Evolutionary conservation across 2,113 vertebrate genomes (phyloP).

Genomic region (Calypte anna): DNA sequence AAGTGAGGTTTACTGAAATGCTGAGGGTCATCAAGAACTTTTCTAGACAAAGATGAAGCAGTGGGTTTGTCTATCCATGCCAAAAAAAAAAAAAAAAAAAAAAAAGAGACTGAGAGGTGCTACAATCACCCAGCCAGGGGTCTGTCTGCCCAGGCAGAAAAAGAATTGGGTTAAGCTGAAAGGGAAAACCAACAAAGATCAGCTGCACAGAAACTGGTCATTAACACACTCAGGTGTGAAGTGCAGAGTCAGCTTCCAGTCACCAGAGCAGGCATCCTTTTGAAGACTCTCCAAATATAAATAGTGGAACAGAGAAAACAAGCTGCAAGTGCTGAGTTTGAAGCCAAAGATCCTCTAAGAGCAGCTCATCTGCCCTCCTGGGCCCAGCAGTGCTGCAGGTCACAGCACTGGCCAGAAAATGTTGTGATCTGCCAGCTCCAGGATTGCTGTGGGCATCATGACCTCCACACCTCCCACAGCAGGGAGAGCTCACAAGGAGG

Average conservation of each 20-base stretch:
- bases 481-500: neutral
- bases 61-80: neutral
- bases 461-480: neutral
- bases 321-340: neutral
- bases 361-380: neutral
- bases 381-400: neutral
- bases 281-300: neutral
- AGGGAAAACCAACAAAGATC: slow-evolving; percentile 1
- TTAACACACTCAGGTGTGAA: neutral
- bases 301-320: neutral
- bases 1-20: neutral
- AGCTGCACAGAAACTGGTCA: neutral
- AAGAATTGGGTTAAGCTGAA: neutral
- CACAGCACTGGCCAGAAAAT: neutral
- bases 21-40: neutral
- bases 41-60: neutral
- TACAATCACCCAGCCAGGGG: neutral
- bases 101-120: neutral
- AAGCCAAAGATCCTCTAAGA: neutral
- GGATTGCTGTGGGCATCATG: neutral
- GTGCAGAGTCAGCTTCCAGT: neutral
- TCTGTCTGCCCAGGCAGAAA: neutral
- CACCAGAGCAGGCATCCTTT: neutral
- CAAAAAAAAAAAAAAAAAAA: no score
- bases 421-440: neutral